Evolutionary conservation across 64 coral and sea anemone species (phyloP).

Genomic region (Platygyra sinensis): DNA sequence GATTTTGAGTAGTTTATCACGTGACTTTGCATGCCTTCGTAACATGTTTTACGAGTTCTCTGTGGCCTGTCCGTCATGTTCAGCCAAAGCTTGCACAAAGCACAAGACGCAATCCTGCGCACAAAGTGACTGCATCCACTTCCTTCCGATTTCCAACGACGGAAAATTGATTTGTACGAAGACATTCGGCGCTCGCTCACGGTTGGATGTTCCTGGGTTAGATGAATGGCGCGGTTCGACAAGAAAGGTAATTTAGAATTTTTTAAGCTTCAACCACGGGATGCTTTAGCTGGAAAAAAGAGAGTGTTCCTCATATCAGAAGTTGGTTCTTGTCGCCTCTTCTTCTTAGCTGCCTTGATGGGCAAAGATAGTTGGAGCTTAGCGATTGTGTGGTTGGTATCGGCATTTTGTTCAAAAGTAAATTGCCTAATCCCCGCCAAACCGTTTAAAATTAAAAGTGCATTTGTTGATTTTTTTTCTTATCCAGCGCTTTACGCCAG

Average conservation of each 20-base stretch:
- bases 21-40: slow-evolving; percentile 38
- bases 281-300: not conserved
- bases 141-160: slow-evolving; percentile 21
- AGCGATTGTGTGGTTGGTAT: too few relatives aligned
- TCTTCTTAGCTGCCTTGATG: too few relatives aligned
- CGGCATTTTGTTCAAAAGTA: too few relatives aligned
- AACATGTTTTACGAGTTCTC: slow-evolving; percentile 33
- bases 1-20: slow-evolving; percentile 19
- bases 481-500: too few relatives aligned
- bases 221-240: slow-evolving; percentile 24
- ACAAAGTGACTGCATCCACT: slow-evolving; percentile 13
- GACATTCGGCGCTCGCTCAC: slow-evolving; percentile 35
- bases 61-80: slow-evolving; percentile 43
- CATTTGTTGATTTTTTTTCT: too few relatives aligned
- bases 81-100: not conserved
- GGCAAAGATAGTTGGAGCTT: too few relatives aligned
- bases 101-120: slow-evolving; percentile 4
- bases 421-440: too few relatives aligned
- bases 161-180: slow-evolving; percentile 44
- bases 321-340: not conserved
- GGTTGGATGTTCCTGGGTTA: slow-evolving; percentile 22
- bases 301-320: not conserved
- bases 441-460: too few relatives aligned
- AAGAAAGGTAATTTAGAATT: not conserved
- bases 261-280: not conserved